These are phyloP conservation scores for Drosophila vallismaia DNA, from an alignment of 2,888 invertebrate genomes.

Conservation along the genomic window DNA sequence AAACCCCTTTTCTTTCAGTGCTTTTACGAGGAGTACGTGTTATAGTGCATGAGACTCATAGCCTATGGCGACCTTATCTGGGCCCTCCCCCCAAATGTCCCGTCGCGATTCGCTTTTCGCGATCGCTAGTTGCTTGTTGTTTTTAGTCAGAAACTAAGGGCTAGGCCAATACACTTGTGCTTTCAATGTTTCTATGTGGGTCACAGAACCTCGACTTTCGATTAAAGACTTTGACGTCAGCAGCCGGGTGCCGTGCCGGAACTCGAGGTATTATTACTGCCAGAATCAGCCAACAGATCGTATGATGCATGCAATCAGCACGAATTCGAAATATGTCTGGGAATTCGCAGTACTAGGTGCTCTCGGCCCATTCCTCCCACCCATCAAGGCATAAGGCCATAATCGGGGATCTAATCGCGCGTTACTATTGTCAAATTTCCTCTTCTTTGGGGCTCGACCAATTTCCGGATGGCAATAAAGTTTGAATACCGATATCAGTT, in stretches of 20 bases:
- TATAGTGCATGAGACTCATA: constrained; percentile 37
- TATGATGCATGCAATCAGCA: constrained; percentile 55
- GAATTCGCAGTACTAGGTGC: neutral
- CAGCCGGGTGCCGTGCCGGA: constrained; percentile 5
- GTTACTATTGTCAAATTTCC: constrained; percentile 27
- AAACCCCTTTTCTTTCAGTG: neutral
- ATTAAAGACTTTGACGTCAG: constrained; percentile 70
- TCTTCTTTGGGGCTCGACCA: constrained; percentile 66
- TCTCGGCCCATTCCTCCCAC: neutral
- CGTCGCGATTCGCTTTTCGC: neutral
- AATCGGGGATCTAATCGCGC: constrained; percentile 43
- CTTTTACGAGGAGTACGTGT: constrained; percentile 37
- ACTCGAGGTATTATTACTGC: constrained; percentile 40
- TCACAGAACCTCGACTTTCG: constrained; percentile 57
- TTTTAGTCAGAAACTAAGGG: constrained; percentile 43
- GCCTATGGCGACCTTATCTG: constrained; percentile 47
- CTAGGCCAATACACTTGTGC: constrained; percentile 46
- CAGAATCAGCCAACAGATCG: constrained; percentile 41
- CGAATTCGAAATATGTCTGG: constrained; percentile 12
- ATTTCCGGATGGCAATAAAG: constrained; percentile 55
- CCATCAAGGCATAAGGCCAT: constrained; percentile 1
- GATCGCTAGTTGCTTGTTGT: constrained; percentile 18
- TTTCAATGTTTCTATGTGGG: constrained; percentile 58
- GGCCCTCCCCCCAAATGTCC: neutral
- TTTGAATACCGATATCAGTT: neutral